Percentiles rank a stretch among this genome's conserved stretches.
Conservation (phyloP, 2,113 vertebrate species). For the Lethenteron camtschaticum region DNA sequence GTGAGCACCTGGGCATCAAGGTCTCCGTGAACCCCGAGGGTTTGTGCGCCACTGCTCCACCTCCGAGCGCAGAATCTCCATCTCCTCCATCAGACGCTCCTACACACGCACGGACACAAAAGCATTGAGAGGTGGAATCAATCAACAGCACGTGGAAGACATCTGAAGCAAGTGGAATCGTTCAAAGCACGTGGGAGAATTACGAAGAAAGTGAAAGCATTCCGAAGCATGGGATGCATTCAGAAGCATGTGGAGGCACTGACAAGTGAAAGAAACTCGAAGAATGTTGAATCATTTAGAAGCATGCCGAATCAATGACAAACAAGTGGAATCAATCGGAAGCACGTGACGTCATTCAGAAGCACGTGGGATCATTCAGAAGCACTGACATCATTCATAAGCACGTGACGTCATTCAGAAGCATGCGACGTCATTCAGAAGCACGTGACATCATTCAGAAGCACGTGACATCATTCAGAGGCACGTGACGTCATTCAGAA, state of each 20-base stretch:
- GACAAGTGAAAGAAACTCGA: neutral
- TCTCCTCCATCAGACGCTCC: slow-evolving; percentile 73
- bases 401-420: too few relatives aligned
- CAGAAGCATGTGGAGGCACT: neutral
- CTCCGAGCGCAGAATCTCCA: slow-evolving; percentile 71
- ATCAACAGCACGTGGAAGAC: neutral
- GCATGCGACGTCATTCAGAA: too few relatives aligned
- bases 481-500: too few relatives aligned
- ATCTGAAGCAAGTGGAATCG: neutral
- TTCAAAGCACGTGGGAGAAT: neutral
- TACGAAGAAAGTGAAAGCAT: neutral
- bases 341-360: too few relatives aligned
- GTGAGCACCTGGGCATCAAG: neutral
- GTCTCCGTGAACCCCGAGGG: slow-evolving; percentile 1
- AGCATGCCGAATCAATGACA: neutral
- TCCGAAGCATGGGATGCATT: neutral
- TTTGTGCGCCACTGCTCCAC: slow-evolving; percentile 63
- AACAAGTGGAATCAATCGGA: neutral
- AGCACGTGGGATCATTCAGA: too few relatives aligned
- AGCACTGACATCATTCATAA: too few relatives aligned
- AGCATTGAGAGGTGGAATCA: neutral
- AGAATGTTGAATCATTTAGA: neutral
- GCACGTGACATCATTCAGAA: too few relatives aligned
- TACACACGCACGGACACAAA: slow-evolving; percentile 15
- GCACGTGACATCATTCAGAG: too few relatives aligned